Base-by-base conservation (phyloP, 1,140 invertebrate species). In the Drosophila ambigua region DNA sequence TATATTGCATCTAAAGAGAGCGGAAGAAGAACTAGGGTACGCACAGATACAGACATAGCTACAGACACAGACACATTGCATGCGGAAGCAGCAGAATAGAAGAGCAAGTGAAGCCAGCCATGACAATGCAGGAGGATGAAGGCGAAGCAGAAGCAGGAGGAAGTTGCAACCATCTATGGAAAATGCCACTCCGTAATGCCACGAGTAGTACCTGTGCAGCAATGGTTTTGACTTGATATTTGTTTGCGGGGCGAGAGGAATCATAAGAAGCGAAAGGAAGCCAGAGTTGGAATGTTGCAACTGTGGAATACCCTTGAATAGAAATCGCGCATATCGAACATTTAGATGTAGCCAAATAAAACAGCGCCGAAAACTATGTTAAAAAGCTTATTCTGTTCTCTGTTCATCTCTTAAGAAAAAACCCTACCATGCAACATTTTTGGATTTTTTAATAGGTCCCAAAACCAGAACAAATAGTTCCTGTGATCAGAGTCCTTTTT, bases 11-110 rank as follows among this genome's bases (percentile, higher is more conserved):
- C 2, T 8, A 11, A 24, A 8, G 39, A 44, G 41, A 57, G 48
- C 31, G 58, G 62, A 53, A 57, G 65, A 60, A 52, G 66, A 78
- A 57, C 59, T 76, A 72, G 78, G 82, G 60, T 71, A 66, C 68
- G 71, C 57, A 58, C 59, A 69, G 13, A 54, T 48, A 51, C 26
- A 53, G 2, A 43, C 20, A 52, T 13, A 13, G 16, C 16, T 15
- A 23, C 6, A 44, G 43, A 11, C 51, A 16, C 16, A 16, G 16
- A 16, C n/a, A n/a, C n/a, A 48, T 72, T 88, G 81, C 75, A 66
- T 72, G 75, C 68, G 75, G 23, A 2, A 4, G 23, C 23, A 24
- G 75, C 79, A 66, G 53, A 23, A 77, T 53, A 55, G 76, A 68
- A 69, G 43, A 66, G 72, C 72, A 64, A 45, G 50, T 31, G 45